Percentiles rank a stretch among this genome's conserved stretches.
These are phyloP conservation scores for Aphelenchoides avenae DNA, from an alignment of 1,140 invertebrate genomes.

Conservation along the genomic window DNA sequence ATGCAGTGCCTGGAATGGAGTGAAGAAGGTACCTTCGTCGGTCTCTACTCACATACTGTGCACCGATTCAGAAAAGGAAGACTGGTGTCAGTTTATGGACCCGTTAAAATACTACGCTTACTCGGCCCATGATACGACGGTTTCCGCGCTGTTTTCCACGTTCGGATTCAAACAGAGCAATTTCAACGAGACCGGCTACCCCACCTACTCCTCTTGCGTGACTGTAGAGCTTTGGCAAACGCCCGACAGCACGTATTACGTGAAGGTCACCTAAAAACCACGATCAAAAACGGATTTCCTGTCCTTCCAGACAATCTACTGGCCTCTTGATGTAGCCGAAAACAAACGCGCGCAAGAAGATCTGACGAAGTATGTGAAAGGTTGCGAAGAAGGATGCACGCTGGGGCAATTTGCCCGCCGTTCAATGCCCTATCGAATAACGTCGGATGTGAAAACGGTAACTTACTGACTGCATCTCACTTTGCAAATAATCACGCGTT, in stretches of 20 bases:
- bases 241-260: background rate
- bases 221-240: slow-evolving; percentile 7
- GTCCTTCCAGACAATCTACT: slow-evolving; percentile 4
- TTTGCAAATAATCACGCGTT: too few relatives aligned
- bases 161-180: slow-evolving; percentile 22
- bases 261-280: too few relatives aligned
- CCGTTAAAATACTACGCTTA: slow-evolving; percentile 21
- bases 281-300: background rate
- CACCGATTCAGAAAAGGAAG: slow-evolving; percentile 1
- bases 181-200: slow-evolving; percentile 13
- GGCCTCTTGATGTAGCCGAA: too few relatives aligned
- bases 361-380: slow-evolving; percentile 1
- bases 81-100: slow-evolving; percentile 11
- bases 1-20: background rate
- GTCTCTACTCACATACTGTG: background rate
- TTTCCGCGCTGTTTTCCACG: slow-evolving; percentile 12
- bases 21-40: background rate
- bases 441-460: too few relatives aligned
- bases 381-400: slow-evolving; percentile 5
- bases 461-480: too few relatives aligned
- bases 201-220: slow-evolving; percentile 6
- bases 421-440: slow-evolving; percentile 1
- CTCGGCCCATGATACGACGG: slow-evolving; percentile 21
- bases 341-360: background rate
- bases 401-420: slow-evolving; percentile 7